Percentiles rank a stretch among this genome's conserved stretches.
Evolutionary conservation across 2,113 vertebrate genomes (phyloP).

Genomic region (Colistium nudipinnis): DNA sequence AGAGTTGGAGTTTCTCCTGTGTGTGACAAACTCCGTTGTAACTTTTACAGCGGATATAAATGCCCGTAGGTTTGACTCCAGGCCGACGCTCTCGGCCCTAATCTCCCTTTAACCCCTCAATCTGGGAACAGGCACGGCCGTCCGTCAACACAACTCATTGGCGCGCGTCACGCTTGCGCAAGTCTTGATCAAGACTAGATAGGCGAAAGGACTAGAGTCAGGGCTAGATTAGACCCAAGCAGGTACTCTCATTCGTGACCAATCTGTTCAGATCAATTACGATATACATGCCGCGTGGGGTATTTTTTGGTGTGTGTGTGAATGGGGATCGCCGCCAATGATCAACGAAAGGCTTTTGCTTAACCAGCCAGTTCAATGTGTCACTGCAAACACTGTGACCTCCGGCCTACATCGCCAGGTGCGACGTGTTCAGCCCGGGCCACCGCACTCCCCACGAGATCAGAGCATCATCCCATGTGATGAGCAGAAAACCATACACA

Average conservation of each 20-base stretch:
- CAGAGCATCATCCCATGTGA: too few species aligned
- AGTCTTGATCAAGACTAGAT: neutral
- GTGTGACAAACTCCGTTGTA: neutral
- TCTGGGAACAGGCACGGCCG: neutral
- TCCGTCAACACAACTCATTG: conserved; percentile 32
- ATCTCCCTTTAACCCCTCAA: conserved; percentile 58
- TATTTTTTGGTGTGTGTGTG: too few species aligned
- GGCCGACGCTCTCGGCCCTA: conserved; percentile 19
- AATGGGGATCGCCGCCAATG: too few species aligned
- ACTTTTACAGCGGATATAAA: conserved; percentile 14
- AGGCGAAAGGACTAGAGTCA: neutral
- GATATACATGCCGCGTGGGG: too few species aligned
- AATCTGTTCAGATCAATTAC: neutral
- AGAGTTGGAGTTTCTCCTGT: neutral
- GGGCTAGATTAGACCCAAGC: neutral
- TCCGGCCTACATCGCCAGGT: too few species aligned
- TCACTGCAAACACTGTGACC: too few species aligned
- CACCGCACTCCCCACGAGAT: too few species aligned
- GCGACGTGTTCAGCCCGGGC: too few species aligned
- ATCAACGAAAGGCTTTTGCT: too few species aligned
- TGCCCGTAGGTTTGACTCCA: neutral
- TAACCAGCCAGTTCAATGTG: too few species aligned
- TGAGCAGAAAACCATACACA: too few species aligned
- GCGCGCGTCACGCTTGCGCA: too few species aligned
- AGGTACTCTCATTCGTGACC: neutral